These are phyloP conservation scores for Agapornis canus DNA, from an alignment of 2,797 vertebrate genomes.

Conservation along the genomic window DNA sequence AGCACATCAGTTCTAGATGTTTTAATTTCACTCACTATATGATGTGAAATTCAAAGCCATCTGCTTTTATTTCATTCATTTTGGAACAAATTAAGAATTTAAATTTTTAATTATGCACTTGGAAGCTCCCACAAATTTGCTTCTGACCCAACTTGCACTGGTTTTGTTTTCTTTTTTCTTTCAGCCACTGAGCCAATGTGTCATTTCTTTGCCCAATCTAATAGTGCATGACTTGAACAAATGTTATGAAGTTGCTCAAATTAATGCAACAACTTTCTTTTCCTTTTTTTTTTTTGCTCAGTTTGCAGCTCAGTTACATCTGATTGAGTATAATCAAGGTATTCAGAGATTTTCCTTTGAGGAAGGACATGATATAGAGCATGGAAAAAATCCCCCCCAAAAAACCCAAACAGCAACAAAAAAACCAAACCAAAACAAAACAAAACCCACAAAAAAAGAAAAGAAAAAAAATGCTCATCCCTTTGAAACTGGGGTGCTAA, in stretches of 20 bases:
- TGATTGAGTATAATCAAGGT: background rate
- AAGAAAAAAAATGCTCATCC: background rate
- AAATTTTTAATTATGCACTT: background rate
- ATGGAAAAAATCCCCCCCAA: background rate
- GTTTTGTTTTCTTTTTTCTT: background rate
- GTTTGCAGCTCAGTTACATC: background rate
- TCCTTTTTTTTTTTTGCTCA: background rate
- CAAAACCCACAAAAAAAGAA: no score
- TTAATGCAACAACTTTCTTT: background rate
- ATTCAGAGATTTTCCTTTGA: background rate
- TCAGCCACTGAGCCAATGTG: background rate
- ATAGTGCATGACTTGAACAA: background rate
- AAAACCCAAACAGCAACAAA: no score
- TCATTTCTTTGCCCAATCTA: background rate
- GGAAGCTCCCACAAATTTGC: background rate
- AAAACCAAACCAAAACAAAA: no score
- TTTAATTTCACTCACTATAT: background rate
- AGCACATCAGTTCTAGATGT: background rate
- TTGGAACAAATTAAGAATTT: background rate
- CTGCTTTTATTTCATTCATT: background rate
- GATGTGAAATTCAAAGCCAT: background rate
- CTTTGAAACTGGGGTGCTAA: background rate
- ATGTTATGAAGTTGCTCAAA: background rate
- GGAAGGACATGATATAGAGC: background rate
- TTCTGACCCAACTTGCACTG: background rate